Conservation (phyloP, 2,797 vertebrate species). For the Tauraco hartlaubi region DNA sequence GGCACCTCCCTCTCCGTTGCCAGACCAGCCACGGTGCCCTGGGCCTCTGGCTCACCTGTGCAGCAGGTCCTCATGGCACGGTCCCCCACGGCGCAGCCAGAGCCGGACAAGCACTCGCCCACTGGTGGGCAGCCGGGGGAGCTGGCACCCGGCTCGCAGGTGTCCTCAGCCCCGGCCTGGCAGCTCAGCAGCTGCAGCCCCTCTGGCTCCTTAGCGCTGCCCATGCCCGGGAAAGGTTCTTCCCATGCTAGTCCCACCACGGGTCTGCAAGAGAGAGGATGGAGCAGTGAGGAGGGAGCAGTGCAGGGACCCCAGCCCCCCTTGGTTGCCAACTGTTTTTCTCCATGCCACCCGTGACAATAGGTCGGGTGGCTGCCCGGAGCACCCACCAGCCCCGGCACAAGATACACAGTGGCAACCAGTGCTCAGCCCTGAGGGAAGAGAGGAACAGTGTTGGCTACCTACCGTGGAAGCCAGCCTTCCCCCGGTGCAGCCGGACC, state of each 20-base stretch:
- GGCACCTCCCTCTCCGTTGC: slow-evolving; percentile 17
- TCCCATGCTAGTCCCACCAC: slow-evolving; percentile 59
- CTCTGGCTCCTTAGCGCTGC: slow-evolving; percentile 76
- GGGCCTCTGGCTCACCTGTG: slow-evolving; percentile 26
- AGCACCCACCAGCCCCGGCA: background rate
- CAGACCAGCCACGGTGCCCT: background rate
- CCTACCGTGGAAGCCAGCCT: background rate
- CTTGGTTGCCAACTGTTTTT: background rate
- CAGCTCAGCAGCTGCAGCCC: slow-evolving; percentile 64
- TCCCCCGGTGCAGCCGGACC: fast-evolving
- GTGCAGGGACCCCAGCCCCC: fast-evolving
- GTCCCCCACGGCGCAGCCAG: background rate
- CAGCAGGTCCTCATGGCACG: slow-evolving; percentile 78
- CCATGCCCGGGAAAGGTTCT: slow-evolving; percentile 56
- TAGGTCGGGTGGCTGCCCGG: background rate
- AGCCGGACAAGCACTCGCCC: slow-evolving; percentile 19
- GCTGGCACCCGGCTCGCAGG: background rate
- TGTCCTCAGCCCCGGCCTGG: slow-evolving; percentile 37
- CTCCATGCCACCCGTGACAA: background rate
- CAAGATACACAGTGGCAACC: background rate
- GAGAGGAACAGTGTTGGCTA: background rate
- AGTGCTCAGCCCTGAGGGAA: background rate
- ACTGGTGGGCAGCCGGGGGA: slow-evolving; percentile 24
- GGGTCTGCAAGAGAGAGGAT: slow-evolving; percentile 73
- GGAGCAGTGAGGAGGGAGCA: slow-evolving; percentile 10